These are phyloP conservation scores for Nudaria mundana DNA, from an alignment of 2,888 invertebrate genomes.

Conservation along the genomic window DNA sequence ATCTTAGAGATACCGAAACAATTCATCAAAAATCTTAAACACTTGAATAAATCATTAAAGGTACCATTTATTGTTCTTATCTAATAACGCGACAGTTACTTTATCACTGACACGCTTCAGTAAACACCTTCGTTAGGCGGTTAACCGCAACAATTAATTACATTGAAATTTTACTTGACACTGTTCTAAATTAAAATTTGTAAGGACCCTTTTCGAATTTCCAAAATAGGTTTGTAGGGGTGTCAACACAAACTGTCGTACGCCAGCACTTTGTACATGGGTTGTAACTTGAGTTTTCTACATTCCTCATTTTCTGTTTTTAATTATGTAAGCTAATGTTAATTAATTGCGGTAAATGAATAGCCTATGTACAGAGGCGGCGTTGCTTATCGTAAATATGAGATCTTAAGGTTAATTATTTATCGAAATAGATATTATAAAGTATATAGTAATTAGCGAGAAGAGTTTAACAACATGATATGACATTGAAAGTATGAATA, in stretches of 20 bases:
- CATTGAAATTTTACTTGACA: neutral
- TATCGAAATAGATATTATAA: no score
- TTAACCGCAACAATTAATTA: constrained; percentile 2
- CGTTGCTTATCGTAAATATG: no score
- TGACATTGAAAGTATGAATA: no score
- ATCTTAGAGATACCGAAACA: no score
- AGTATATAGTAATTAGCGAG: no score
- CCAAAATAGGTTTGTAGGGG: constrained; percentile 1
- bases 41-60: no score
- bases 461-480: no score
- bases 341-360: constrained; percentile 58
- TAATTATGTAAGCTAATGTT: constrained; percentile 38
- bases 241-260: constrained; percentile 22
- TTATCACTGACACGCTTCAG: neutral
- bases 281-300: constrained; percentile 11
- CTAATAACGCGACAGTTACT: neutral
- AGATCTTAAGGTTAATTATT: no score
- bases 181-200: neutral
- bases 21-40: no score
- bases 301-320: constrained; percentile 24
- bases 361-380: no score
- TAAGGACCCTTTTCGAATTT: constrained; percentile 5
- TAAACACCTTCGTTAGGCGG: no score
- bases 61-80: no score
- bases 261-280: constrained; percentile 21